A percentile compares a stretch with the other conserved stretches of the same genome.
phyloP scores from a whole-genome alignment of 2,797 vertebrate species.

The Antrozous pallidus region DNA sequence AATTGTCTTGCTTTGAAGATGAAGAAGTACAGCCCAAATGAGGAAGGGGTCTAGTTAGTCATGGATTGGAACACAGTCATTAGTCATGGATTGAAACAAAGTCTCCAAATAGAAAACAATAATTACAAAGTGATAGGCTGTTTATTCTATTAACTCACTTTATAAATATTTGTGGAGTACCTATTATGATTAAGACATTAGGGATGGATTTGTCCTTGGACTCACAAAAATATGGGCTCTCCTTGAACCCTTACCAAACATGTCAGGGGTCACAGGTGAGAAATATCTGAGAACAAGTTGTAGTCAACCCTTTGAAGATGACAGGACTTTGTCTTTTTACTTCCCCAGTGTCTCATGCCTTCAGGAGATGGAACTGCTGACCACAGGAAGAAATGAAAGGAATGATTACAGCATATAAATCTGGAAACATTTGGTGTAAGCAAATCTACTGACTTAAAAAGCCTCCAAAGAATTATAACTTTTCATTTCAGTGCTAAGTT shows the following conservation, averaged over 20 bases:
- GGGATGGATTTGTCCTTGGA: neutral
- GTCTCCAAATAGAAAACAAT: neutral
- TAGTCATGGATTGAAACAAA: slow-evolving; percentile 6
- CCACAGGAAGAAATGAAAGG: neutral
- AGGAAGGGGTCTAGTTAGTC: neutral
- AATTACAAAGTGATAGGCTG: neutral
- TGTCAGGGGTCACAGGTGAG: neutral
- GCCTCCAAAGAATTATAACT: neutral
- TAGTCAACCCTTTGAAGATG: neutral
- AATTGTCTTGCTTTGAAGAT: neutral
- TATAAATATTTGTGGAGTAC: neutral
- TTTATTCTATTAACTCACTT: neutral
- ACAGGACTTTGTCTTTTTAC: neutral
- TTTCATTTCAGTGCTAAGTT: neutral
- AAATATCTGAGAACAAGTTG: neutral
- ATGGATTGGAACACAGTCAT: neutral
- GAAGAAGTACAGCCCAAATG: neutral
- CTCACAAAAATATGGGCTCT: neutral
- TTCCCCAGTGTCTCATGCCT: neutral
- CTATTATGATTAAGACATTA: neutral
- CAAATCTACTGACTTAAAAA: neutral
- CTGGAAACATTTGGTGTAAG: neutral
- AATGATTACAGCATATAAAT: neutral
- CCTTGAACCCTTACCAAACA: neutral
- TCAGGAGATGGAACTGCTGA: neutral